Evolutionary conservation across 2,113 vertebrate species (phyloP), one percentile per base, ranked within the genome.

Genomic region (Pseudopodoces humilis): DNA sequence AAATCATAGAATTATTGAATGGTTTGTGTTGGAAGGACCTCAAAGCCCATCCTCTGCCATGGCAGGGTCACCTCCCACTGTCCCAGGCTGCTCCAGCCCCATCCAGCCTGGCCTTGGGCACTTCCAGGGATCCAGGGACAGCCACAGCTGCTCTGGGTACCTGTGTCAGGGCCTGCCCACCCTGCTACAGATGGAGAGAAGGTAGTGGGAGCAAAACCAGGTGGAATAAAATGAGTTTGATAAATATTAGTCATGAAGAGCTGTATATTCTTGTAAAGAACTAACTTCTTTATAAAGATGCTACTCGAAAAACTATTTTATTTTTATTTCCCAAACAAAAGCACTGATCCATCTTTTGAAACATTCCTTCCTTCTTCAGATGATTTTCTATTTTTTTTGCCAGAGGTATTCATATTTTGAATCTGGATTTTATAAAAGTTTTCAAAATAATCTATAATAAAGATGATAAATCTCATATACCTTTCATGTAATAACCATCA

Each of bases 81-180:
- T 5, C 65, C 41, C 75, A 71, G 49, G 20, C 0, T 63, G 41
- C 20, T 63, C 56, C 13, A 69, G 8, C 23, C 27, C 39, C 0
- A 0, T n/a, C n/a, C 47, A 63, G 0, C 20, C n/a, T 15, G 30
- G 10, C 28, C 56, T 63, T 13, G 47, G 56, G 0, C 39, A n/a
- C 8, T 62, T 0, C n/a, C 74, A 70, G 47, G 64, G 47, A 39
- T 13, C 41, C 41, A 56, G 28, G 15, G 55, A 6, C 39, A 55
- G 33, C 74, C 83, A 13, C 63, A 60, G 33, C 56, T 28, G 0
- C 63, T 39, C 47, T 46, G 55, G 14, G 27, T 25, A 69, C 6
- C 53, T 44, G 33, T 60, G 22, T 55, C 74, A 62, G 55, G 27
- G 17, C 12, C 39, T 60, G 0, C 7, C 18, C 28, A 70, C n/a